phyloP scores from a whole-genome alignment of 2,113 vertebrate species.

The Sinosuthora webbiana region DNA sequence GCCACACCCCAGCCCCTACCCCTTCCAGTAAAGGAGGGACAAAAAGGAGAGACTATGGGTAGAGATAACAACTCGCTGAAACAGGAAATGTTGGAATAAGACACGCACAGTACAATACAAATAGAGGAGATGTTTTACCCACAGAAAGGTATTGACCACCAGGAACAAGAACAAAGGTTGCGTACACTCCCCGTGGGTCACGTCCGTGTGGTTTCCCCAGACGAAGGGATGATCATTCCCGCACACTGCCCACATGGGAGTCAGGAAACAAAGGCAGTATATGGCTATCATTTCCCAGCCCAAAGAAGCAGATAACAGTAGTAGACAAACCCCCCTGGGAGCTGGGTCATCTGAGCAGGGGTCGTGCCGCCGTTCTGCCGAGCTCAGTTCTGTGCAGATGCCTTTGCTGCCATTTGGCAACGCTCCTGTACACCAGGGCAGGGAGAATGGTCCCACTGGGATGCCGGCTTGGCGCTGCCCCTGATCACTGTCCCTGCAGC shows the following conservation, averaged over 20 bases:
- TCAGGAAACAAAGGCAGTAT: neutral
- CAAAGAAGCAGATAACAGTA: neutral
- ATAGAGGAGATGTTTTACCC: neutral
- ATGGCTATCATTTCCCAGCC: neutral
- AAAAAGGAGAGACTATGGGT: neutral
- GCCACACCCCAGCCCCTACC: neutral
- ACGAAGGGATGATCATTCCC: neutral
- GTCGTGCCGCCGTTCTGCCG: fast-evolving
- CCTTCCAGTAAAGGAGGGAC: neutral
- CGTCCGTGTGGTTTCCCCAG: neutral
- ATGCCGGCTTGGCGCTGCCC: neutral
- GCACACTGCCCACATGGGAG: fast-evolving
- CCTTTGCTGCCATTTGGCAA: neutral
- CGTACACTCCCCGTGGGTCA: fast-evolving
- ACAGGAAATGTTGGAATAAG: neutral
- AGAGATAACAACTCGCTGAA: neutral
- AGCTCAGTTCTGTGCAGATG: neutral
- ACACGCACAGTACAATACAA: neutral
- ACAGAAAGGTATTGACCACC: neutral
- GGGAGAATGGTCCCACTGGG: neutral
- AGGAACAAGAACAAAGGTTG: neutral
- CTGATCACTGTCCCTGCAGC: neutral
- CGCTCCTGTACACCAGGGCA: neutral
- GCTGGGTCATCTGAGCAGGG: neutral
- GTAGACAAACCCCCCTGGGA: neutral